Evolutionary conservation across 2,888 invertebrate genomes (phyloP).

Genomic region (Coremacera marginata): DNA sequence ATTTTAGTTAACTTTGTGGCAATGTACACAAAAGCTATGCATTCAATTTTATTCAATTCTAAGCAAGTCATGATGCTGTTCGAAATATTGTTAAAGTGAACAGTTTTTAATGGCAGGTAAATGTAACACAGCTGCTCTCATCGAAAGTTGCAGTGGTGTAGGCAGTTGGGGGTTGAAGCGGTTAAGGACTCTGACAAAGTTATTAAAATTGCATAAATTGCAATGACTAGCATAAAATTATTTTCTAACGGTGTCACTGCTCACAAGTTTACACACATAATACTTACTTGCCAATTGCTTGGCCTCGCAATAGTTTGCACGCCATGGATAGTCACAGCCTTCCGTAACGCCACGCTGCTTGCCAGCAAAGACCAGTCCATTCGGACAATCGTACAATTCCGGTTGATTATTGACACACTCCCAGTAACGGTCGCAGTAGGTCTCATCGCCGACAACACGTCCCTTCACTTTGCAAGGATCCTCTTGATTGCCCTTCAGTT

Average conservation of each 20-base stretch:
- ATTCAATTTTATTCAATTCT: too few relatives aligned
- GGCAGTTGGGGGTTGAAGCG: too few relatives aligned
- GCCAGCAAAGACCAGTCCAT: slow-evolving; percentile 90
- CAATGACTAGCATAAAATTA: too few relatives aligned
- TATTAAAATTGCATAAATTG: too few relatives aligned
- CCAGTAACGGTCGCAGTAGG: slow-evolving; percentile 85
- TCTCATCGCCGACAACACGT: slow-evolving; percentile 81
- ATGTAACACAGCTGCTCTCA: too few relatives aligned
- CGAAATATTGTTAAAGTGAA: too few relatives aligned
- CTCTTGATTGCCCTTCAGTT: slow-evolving; percentile 70
- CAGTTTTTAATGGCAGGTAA: too few relatives aligned
- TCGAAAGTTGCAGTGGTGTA: too few relatives aligned
- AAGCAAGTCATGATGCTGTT: too few relatives aligned
- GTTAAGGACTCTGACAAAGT: too few relatives aligned
- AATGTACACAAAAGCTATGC: too few relatives aligned
- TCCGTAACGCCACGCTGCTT: slow-evolving; percentile 89
- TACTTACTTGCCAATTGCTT: slow-evolving; percentile 81
- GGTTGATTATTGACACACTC: slow-evolving; percentile 88
- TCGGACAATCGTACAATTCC: slow-evolving; percentile 89
- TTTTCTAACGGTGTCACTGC: background rate
- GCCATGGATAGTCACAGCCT: slow-evolving; percentile 91
- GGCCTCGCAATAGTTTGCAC: slow-evolving; percentile 87
- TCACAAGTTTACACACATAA: background rate
- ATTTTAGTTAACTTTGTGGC: too few relatives aligned
- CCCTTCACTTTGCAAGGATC: slow-evolving; percentile 87